Evolutionary conservation across 2,113 vertebrate genomes (phyloP), one percentile per base, ranked within the genome.

Genomic region (Labrus mixtus): DNA sequence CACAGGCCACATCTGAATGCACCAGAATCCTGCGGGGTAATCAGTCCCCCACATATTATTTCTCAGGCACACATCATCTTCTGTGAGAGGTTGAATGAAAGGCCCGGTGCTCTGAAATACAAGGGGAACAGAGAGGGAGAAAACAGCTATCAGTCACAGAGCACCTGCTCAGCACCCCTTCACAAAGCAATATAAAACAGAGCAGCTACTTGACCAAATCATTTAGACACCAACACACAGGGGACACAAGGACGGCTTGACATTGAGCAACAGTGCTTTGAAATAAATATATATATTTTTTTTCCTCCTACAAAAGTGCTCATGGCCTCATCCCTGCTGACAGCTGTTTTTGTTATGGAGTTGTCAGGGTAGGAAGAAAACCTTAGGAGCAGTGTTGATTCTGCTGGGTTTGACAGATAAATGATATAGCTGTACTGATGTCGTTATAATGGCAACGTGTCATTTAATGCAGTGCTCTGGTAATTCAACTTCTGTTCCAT

Each of bases 181-280:
- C 53, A 71, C 45, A 66, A 78, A 86, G 71, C 78, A 79, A 80
- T 86, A 80, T 39, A 76, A 76, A 78, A 70, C 48, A 62, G 58
- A 84, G 73, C 67, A 67, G 46, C 71, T 73, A 61, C 78, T 79
- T 87, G 81, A 86, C 81, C 83, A 62, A 88, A 87, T 90, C 75
- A 78, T 78, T 80, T 86, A 51, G 79, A 82, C 68, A 63, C 10
- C 3, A 25, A 74, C 62, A 68, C 79, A 46, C 73, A 17, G 23
- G 19, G 63, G 77, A 81, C 83, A 69, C 57, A 45, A 83, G 71
- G 85, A 78, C 8, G 0, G 3, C 46, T 63, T 82, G 85, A 86
- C 83, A 76, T 59, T 89, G 89, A 86, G 72, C 16, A 15, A 15
- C 46, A 48, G 16, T 19, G 46, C 46, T 48, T 48, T 19, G 12